Percentiles rank a stretch among this genome's conserved stretches.
These are phyloP conservation scores for Lepus europaeus DNA, from an alignment of 2,113 vertebrate species.

Conservation along the genomic window DNA sequence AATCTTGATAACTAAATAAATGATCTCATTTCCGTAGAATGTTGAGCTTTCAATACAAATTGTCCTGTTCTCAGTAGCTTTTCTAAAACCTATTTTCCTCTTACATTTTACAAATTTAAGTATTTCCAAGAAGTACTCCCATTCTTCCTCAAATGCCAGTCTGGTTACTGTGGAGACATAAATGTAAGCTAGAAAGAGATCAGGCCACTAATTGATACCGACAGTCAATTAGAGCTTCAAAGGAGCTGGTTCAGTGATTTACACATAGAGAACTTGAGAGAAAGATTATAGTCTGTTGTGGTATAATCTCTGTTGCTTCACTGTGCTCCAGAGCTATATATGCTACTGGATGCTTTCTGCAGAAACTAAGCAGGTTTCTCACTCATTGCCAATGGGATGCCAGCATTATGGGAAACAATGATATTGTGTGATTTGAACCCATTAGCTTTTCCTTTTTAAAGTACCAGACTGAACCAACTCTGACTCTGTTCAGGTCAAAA, in stretches of 20 bases:
- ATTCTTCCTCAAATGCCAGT: constrained; percentile 66
- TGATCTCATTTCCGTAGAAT: constrained; percentile 2
- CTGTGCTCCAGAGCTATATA: constrained; percentile 82
- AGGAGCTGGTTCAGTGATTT: constrained; percentile 87
- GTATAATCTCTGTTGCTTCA: constrained; percentile 87
- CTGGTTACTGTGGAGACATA: constrained; percentile 87
- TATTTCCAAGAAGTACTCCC: constrained; percentile 68
- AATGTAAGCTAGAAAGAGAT: constrained; percentile 85
- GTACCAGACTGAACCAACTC: constrained; percentile 85
- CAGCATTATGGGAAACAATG: constrained; percentile 86
- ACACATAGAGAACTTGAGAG: constrained; percentile 85
- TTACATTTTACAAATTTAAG: constrained; percentile 72
- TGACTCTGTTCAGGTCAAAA: constrained; percentile 88
- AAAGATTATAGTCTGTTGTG: constrained; percentile 86
- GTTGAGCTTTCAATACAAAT: background rate
- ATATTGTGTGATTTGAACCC: constrained; percentile 84
- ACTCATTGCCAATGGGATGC: constrained; percentile 84
- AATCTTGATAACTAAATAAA: constrained; percentile 10
- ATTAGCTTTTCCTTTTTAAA: constrained; percentile 84
- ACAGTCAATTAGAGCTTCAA: constrained; percentile 92
- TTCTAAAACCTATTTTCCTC: constrained; percentile 67
- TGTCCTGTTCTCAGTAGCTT: background rate
- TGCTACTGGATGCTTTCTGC: constrained; percentile 84
- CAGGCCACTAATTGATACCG: constrained; percentile 88
- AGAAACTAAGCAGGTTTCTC: constrained; percentile 85